Evolutionary conservation across 2,888 invertebrate species (phyloP).

Genomic region (Parapristionchus giblindavisi): DNA sequence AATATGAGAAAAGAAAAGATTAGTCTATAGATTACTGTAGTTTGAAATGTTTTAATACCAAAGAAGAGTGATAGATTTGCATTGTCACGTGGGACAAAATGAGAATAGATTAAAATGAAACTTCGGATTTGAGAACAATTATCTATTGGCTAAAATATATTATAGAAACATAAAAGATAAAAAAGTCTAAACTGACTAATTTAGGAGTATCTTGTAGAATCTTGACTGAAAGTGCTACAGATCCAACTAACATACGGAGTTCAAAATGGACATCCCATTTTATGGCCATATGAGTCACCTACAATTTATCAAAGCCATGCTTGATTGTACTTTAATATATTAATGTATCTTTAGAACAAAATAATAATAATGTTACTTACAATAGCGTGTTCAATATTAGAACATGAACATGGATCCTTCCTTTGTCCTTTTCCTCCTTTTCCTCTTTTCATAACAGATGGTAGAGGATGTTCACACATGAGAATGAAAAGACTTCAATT

Average conservation of each 20-base stretch:
- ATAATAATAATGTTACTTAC: constrained; percentile 10
- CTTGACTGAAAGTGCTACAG: constrained; percentile 54
- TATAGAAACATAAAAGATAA: no score
- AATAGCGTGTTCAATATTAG: constrained; percentile 24
- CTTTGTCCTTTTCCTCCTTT: constrained; percentile 18
- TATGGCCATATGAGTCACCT: constrained; percentile 60
- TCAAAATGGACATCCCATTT: constrained; percentile 65
- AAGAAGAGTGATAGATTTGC: not conserved
- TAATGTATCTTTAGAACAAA: not conserved
- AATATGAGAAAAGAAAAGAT: not conserved
- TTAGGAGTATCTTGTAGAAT: constrained; percentile 55
- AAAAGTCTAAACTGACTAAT: constrained; percentile 49
- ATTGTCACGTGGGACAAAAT: not conserved
- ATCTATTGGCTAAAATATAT: no score
- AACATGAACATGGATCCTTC: constrained; percentile 29
- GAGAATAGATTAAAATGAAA: constrained; percentile 7
- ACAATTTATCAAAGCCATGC: not conserved
- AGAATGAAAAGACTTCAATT: not conserved
- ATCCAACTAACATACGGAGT: constrained; percentile 58
- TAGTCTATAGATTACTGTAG: not conserved
- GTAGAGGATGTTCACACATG: constrained; percentile 12
- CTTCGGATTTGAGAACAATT: no score
- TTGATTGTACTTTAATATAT: no score
- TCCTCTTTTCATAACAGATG: not conserved
- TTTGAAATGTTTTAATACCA: not conserved